phyloP scores from a whole-genome alignment of 1,140 invertebrate genomes.

The Procambarus clarkii region DNA sequence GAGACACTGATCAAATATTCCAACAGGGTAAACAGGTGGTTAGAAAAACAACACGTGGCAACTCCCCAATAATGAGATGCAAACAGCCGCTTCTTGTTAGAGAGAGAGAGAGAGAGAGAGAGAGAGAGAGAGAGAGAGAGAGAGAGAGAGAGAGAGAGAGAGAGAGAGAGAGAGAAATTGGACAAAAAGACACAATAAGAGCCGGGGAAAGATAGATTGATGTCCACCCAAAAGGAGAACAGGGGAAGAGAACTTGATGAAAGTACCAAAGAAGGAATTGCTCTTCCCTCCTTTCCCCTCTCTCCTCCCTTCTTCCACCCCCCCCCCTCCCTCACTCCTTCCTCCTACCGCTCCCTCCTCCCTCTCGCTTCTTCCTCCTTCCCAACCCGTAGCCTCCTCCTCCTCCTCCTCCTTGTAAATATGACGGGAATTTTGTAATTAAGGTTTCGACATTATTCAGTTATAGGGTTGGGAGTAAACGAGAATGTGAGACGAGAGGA shows the following conservation, averaged over 20 bases:
- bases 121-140: too few species aligned
- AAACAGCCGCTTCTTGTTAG: background rate
- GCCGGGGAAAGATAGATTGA: background rate
- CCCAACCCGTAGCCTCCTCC: background rate
- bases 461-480: too few species aligned
- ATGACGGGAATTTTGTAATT: background rate
- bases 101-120: too few species aligned
- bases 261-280: background rate
- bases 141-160: too few species aligned
- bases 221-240: background rate
- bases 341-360: background rate
- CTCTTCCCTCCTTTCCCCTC: background rate
- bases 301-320: background rate
- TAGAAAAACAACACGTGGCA: background rate
- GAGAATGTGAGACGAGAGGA: background rate
- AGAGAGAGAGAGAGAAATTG: too few species aligned
- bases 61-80: background rate
- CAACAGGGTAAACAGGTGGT: background rate
- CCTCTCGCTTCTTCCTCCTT: background rate
- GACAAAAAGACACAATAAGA: too few species aligned
- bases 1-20: conserved; percentile 4
- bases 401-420: background rate
- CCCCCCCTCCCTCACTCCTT: background rate
- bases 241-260: background rate
- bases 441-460: background rate